Conservation (phyloP, 2,888 invertebrate species). For the Anarsia innoxiella region DNA sequence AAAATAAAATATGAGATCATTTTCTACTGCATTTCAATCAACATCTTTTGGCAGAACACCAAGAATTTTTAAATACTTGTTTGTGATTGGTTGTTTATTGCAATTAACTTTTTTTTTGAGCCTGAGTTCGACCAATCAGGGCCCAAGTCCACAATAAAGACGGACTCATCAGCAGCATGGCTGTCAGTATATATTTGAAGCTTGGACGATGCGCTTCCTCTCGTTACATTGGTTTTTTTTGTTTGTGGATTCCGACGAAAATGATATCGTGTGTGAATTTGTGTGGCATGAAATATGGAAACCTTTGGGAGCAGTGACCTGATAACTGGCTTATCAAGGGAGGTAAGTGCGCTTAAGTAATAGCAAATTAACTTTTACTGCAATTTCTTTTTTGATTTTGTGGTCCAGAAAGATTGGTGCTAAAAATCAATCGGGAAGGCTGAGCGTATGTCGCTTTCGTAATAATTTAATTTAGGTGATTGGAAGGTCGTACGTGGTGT, state of each 20-base stretch:
- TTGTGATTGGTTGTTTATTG: slow-evolving; percentile 45
- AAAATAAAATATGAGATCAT: slow-evolving; percentile 1
- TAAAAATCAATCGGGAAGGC: slow-evolving; percentile 44
- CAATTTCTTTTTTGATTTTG: slow-evolving; percentile 3
- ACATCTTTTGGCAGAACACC: slow-evolving; percentile 43
- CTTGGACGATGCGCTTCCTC: slow-evolving; percentile 89
- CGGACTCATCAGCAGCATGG: slow-evolving; percentile 92
- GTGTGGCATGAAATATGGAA: slow-evolving; percentile 69
- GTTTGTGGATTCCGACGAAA: slow-evolving; percentile 69
- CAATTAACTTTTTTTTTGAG: slow-evolving; percentile 43
- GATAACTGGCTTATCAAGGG: slow-evolving; percentile 46
- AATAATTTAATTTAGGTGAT: slow-evolving; percentile 42
- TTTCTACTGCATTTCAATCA: slow-evolving; percentile 5
- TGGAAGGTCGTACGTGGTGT: slow-evolving; percentile 49
- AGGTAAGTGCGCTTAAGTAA: slow-evolving; percentile 39
- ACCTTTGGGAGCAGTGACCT: slow-evolving; percentile 72
- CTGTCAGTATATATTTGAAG: slow-evolving; percentile 98
- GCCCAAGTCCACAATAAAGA: slow-evolving; percentile 84
- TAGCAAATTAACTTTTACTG: neutral
- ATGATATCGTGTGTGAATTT: slow-evolving; percentile 74
- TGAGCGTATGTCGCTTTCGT: slow-evolving; percentile 51
- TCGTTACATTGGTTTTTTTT: slow-evolving; percentile 79
- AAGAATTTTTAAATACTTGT: slow-evolving; percentile 44
- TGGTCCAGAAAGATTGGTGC: slow-evolving; percentile 29
- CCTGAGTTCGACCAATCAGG: slow-evolving; percentile 76